Conservation (phyloP, 2,888 invertebrate genomes). For the Brachylomia viminalis region DNA sequence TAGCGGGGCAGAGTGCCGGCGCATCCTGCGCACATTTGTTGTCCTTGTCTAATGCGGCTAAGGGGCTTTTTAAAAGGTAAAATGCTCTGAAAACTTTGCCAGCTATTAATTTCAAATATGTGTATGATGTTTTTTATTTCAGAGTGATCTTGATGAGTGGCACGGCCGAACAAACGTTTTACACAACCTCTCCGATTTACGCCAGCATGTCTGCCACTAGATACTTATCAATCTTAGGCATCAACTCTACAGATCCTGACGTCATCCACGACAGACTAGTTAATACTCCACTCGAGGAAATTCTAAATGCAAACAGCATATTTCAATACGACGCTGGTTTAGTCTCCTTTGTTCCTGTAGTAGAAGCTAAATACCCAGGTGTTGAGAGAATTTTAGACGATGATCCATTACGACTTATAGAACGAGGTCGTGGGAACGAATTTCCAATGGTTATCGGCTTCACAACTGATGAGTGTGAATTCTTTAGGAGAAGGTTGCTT, state of each 20-base stretch:
- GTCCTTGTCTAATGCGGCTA: conserved; percentile 62
- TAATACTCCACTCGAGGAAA: conserved; percentile 69
- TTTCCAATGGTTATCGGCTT: conserved; percentile 68
- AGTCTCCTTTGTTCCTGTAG: conserved; percentile 67
- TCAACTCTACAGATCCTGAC: conserved; percentile 67
- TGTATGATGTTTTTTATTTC: conserved; percentile 30
- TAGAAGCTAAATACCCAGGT: conserved; percentile 63
- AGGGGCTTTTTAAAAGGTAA: conserved; percentile 71
- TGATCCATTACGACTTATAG: conserved; percentile 68
- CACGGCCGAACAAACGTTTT: conserved; percentile 60
- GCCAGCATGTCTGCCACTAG: conserved; percentile 57
- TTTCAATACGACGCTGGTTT: conserved; percentile 61
- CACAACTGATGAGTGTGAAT: conserved; percentile 61
- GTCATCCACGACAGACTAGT: conserved; percentile 64
- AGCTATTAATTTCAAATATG: background rate
- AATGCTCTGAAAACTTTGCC: background rate
- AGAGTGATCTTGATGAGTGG: conserved; percentile 68
- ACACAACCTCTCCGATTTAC: conserved; percentile 64
- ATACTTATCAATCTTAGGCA: conserved; percentile 81
- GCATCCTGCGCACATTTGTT: conserved; percentile 65
- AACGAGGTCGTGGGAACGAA: conserved; percentile 68
- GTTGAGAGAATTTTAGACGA: conserved; percentile 68
- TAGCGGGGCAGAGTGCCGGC: conserved; percentile 72
- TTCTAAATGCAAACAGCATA: conserved; percentile 65
- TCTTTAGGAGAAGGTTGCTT: conserved; percentile 39